Base-by-base conservation (phyloP, 2,888 invertebrate genomes). In the Lasius platythorax region DNA sequence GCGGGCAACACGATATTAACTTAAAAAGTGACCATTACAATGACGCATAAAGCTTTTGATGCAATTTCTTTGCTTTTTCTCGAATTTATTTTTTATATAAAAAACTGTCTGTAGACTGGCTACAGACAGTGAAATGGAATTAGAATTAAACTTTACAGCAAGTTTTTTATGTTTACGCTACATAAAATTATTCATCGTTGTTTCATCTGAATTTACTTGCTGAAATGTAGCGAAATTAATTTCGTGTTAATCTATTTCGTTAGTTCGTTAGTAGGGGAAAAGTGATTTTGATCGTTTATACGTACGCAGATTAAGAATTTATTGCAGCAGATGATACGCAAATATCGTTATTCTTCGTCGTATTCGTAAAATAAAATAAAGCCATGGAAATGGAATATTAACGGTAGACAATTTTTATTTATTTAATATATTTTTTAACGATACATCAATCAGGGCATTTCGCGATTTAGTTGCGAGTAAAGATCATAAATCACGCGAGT, bases 401-500 rank as follows among this genome's bases (percentile, higher is more conserved):
- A 76, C 37, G 12, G 12, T 11, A 37, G 11, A 23, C 2, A 43
- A 37, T 46, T 58, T 43, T 33, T n/a, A n/a, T 37, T 46, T n/a
- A 28, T 33, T 23, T 43, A 12, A 15, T 18, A 18, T 46, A 23
- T 61, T 43, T 68, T 43, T 70, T 12, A 6, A 68, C 70, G 79
- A 70, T 66, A 73, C 68, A 85, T 83, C 78, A 72, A 58, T 30
- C 18, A 50, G 30, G n/a, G 37, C 18, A 37, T 40, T 64, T 58
- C 43, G 37, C 23, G 43, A 67, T n/a, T 33, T 67, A 30, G 43
- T 33, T 37, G 33, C n/a, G 53, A 30, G 37, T 40, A 15, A 43
- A 5, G 46, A 53, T 76, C 79, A 28, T 87, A 85, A 88, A 88
- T 88, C 85, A 73, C 56, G 58, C 43, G 75, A 84, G 66, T 82